A percentile compares a stretch with the other conserved stretches of the same genome.
These are phyloP conservation scores for Mythimna impura DNA, from an alignment of 2,888 invertebrate species.

Conservation along the genomic window DNA sequence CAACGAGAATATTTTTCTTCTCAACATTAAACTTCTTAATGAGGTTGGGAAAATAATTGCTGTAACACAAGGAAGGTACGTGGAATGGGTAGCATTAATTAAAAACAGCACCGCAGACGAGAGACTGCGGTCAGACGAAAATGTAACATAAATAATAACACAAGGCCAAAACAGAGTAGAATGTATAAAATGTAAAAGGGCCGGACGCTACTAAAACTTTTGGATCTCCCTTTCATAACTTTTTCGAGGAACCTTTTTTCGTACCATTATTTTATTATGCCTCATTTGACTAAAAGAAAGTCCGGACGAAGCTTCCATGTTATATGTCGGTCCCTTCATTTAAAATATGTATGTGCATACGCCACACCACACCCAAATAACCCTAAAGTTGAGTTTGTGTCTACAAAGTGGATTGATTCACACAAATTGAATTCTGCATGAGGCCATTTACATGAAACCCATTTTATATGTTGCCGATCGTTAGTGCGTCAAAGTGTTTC, in stretches of 20 bases:
- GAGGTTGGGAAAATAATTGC: conserved; percentile 88
- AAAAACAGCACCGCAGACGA: conserved; percentile 83
- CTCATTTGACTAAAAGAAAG: conserved; percentile 89
- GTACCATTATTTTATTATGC: conserved; percentile 87
- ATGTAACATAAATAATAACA: conserved; percentile 88
- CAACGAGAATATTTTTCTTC: conserved; percentile 82
- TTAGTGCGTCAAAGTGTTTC: conserved; percentile 52
- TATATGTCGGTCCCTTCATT: conserved; percentile 82
- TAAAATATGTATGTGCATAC: conserved; percentile 86
- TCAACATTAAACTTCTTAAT: conserved; percentile 85
- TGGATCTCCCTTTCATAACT: conserved; percentile 86
- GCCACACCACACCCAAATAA: conserved; percentile 74
- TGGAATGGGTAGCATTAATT: conserved; percentile 86
- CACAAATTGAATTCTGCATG: conserved; percentile 67
- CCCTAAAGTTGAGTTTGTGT: conserved; percentile 74
- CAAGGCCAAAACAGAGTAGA: conserved; percentile 78
- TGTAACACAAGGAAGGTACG: conserved; percentile 88
- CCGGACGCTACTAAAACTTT: conserved; percentile 82
- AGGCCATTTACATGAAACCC: conserved; percentile 65
- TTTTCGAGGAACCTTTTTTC: conserved; percentile 86
- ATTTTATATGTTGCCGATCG: conserved; percentile 63
- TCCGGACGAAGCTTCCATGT: conserved; percentile 81
- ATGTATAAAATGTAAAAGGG: conserved; percentile 85
- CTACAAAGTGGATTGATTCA: conserved; percentile 70
- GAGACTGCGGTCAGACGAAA: conserved; percentile 83